Conservation (phyloP, 2,113 vertebrate genomes). For the Heloderma charlesbogerti region DNA sequence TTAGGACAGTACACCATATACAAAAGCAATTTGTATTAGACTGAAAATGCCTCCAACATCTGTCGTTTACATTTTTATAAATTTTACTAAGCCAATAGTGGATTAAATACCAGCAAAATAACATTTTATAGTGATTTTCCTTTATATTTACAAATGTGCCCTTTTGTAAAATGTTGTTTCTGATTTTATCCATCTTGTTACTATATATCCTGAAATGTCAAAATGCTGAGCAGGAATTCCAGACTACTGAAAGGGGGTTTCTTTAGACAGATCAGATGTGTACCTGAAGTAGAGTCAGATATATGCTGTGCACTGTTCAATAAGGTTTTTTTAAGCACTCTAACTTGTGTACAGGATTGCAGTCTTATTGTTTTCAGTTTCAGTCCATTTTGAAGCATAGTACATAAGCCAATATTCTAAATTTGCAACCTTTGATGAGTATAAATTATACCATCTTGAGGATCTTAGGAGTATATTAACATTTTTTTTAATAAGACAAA, state of each 20-base stretch:
- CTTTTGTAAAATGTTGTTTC: not conserved
- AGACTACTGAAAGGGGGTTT: conserved; percentile 31
- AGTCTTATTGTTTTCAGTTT: not conserved
- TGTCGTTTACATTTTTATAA: not conserved
- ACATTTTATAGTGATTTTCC: not conserved
- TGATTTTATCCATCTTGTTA: not conserved
- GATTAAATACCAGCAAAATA: not conserved
- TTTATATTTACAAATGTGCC: not conserved
- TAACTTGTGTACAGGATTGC: not conserved
- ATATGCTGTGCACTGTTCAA: not conserved
- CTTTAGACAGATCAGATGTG: conserved; percentile 29
- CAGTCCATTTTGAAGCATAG: conserved; percentile 35
- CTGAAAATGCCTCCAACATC: not conserved
- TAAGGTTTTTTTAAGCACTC: not conserved
- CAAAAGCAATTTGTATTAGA: not conserved
- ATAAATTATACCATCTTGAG: conserved; percentile 77
- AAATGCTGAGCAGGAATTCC: conserved; percentile 29
- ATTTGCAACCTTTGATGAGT: conserved; percentile 62
- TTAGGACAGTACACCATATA: not conserved
- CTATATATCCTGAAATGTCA: not conserved
- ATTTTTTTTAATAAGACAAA: conserved; percentile 23
- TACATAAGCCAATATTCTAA: conserved; percentile 40
- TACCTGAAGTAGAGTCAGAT: not conserved
- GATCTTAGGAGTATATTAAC: conserved; percentile 58
- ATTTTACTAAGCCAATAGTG: not conserved